A percentile compares a stretch with the other conserved stretches of the same genome.
Conservation (phyloP, 1,140 invertebrate genomes). For the Gryon sp. region DNA sequence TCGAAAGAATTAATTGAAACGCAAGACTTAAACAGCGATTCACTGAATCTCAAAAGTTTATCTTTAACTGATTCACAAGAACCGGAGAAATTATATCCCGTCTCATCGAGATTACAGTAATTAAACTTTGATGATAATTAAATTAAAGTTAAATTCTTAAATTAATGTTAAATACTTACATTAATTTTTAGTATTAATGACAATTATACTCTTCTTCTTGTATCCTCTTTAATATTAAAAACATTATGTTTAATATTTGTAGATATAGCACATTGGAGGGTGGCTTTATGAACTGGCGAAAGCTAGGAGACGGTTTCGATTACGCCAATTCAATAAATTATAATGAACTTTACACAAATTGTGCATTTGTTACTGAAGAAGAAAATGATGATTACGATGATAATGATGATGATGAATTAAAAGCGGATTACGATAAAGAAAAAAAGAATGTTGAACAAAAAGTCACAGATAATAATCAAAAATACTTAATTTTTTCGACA, state of each 20-base stretch:
- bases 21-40: too few relatives aligned
- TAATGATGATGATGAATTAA: constrained; percentile 67
- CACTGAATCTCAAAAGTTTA: too few relatives aligned
- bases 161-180: background rate
- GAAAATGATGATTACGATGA: constrained; percentile 54
- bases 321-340: constrained; percentile 81
- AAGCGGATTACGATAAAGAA: constrained; percentile 74
- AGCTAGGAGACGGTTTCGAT: constrained; percentile 78
- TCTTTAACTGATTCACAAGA: constrained; percentile 70
- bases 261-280: constrained; percentile 78
- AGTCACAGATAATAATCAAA: constrained; percentile 83
- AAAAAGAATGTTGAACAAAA: constrained; percentile 79
- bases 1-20: too few relatives aligned
- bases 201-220: too few relatives aligned
- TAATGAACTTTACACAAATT: constrained; percentile 81
- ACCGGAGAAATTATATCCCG: constrained; percentile 74
- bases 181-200: too few relatives aligned
- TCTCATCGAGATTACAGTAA: constrained; percentile 77
- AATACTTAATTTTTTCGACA: constrained; percentile 92
- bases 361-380: too few relatives aligned
- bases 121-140: constrained; percentile 3
- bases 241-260: constrained; percentile 18
- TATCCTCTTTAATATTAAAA: too few relatives aligned
- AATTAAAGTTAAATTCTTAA: background rate
- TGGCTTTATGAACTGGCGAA: constrained; percentile 79